Conservation (phyloP, 2,113 vertebrate species). For the Crotalus viridis region DNA sequence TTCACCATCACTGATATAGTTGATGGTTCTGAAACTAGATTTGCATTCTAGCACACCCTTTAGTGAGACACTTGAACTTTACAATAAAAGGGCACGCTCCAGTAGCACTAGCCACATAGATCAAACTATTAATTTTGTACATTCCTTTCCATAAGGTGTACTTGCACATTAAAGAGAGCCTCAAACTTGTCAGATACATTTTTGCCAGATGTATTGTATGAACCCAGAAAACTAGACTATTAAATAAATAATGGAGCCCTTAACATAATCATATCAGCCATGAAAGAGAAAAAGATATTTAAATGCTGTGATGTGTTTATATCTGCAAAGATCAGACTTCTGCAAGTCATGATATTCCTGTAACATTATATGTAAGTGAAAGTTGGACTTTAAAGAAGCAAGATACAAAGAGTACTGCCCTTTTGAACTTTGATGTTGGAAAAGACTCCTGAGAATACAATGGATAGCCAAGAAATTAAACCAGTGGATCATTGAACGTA, state of each 20-base stretch:
- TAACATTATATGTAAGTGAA: not conserved
- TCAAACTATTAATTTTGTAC: not conserved
- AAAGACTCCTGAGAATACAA: not conserved
- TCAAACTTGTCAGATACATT: not conserved
- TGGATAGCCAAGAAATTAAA: not conserved
- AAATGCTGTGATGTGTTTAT: not conserved
- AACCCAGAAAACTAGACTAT: not conserved
- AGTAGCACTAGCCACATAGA: not conserved
- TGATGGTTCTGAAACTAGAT: not conserved
- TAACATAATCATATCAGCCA: not conserved
- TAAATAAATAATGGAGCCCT: not conserved
- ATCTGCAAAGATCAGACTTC: not conserved
- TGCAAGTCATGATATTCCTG: not conserved
- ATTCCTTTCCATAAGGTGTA: not conserved
- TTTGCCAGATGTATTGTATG: not conserved
- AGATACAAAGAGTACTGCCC: not conserved
- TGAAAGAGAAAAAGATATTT: not conserved
- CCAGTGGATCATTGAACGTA: not conserved
- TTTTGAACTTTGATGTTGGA: not conserved
- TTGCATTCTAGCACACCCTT: not conserved
- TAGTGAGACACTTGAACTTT: not conserved
- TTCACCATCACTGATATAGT: not conserved
- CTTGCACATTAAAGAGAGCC: not conserved
- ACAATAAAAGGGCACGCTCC: not conserved
- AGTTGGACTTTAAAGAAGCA: not conserved